Conservation (phyloP, 2,888 invertebrate genomes). For the Sacculina carcini region DNA sequence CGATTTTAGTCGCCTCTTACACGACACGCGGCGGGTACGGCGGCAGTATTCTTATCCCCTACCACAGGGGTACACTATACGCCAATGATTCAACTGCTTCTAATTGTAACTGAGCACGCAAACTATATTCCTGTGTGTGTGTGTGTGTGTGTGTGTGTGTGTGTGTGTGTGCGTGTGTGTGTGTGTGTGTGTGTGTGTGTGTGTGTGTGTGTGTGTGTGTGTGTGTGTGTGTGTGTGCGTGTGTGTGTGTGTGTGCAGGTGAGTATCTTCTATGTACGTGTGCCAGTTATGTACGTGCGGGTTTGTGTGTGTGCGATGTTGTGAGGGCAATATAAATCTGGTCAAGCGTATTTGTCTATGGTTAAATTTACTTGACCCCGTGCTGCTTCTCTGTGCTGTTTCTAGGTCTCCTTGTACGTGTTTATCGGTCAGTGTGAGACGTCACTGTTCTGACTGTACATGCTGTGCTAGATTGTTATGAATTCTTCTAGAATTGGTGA, state of each 20-base stretch:
- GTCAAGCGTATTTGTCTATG: too few relatives aligned
- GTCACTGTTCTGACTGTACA: too few relatives aligned
- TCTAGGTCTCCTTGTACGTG: too few relatives aligned
- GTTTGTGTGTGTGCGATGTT: neutral
- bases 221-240: neutral
- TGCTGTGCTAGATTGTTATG: too few relatives aligned
- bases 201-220: neutral
- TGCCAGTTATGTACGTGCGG: neutral
- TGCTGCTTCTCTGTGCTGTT: too few relatives aligned
- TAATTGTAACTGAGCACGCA: neutral
- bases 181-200: neutral
- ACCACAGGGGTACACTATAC: neutral
- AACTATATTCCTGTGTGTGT: neutral
- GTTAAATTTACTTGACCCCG: too few relatives aligned
- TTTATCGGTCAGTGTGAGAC: too few relatives aligned
- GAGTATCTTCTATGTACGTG: conserved; percentile 3
- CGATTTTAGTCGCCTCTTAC: too few relatives aligned
- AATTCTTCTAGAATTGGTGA: too few relatives aligned
- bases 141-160: neutral
- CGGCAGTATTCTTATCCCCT: too few relatives aligned
- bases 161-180: neutral
- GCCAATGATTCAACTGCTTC: neutral
- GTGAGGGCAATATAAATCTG: too few relatives aligned
- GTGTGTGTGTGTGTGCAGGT: neutral
- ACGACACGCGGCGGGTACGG: too few relatives aligned